Evolutionary conservation across 2,113 vertebrate genomes (phyloP).

Genomic region (Gnathonemus echidnorhynchus): DNA sequence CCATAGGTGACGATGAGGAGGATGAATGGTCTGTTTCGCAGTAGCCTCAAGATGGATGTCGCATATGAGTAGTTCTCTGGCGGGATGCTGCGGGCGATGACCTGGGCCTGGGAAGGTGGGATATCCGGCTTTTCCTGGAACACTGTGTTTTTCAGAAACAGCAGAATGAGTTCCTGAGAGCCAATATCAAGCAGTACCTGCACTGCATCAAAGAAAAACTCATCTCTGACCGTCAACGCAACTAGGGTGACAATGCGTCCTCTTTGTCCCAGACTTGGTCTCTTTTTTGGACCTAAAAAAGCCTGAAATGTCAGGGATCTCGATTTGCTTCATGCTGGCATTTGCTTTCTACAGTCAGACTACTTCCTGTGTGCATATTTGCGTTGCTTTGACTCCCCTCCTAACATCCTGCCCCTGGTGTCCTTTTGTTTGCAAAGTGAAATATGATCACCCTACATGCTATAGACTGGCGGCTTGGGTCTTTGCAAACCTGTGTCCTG

Average conservation of each 20-base stretch:
- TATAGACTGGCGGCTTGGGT: not conserved
- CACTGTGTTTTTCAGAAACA: conserved; percentile 51
- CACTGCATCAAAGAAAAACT: not conserved
- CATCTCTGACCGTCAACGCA: not conserved
- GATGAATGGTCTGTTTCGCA: conserved; percentile 76
- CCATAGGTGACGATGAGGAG: conserved; percentile 82
- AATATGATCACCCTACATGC: not conserved
- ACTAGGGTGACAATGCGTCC: not conserved
- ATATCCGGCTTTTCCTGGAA: conserved; percentile 79
- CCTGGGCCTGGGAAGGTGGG: conserved; percentile 79
- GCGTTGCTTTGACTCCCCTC: not conserved
- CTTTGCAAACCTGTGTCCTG: not conserved
- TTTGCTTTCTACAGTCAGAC: not conserved
- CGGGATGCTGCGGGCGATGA: conserved; percentile 54
- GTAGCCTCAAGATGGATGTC: conserved; percentile 67
- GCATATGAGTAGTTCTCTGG: conserved; percentile 66
- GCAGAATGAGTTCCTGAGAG: conserved; percentile 12
- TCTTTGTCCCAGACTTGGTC: not conserved
- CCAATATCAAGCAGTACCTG: not conserved
- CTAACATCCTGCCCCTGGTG: not conserved
- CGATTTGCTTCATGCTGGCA: not conserved
- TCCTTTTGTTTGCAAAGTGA: not conserved
- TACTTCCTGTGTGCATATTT: not conserved
- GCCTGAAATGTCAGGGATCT: not conserved
- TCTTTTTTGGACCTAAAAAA: not conserved